A percentile compares a stretch with the other conserved stretches of the same genome.
phyloP scores from a whole-genome alignment of 1,140 invertebrate species.

The Drosophila simulans region DNA sequence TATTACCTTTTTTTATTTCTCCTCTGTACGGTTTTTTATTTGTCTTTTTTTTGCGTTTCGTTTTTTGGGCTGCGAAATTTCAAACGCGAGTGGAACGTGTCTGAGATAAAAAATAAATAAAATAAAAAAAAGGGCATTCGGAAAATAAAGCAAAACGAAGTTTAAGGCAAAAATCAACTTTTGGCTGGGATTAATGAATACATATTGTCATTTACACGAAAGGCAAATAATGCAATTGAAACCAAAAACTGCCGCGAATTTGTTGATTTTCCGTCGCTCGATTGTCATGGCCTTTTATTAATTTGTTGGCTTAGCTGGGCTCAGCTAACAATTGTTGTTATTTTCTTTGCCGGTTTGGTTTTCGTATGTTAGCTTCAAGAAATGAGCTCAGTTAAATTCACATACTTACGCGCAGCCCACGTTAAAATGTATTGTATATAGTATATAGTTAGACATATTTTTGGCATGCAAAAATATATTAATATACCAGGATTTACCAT shows the following conservation, averaged over 20 bases:
- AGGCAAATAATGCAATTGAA: neutral
- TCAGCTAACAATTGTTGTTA: constrained; percentile 20
- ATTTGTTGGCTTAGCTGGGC: constrained; percentile 36
- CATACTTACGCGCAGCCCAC: neutral
- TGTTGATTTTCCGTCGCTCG: constrained; percentile 10
- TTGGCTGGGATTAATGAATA: constrained; percentile 17
- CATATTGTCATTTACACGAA: constrained; percentile 20
- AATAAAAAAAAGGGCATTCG: constrained; percentile 24
- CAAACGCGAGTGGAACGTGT: constrained; percentile 49
- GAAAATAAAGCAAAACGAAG: constrained; percentile 24
- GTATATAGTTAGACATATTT: neutral
- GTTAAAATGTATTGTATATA: neutral
- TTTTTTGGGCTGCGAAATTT: constrained; percentile 38
- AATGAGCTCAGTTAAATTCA: constrained; percentile 6
- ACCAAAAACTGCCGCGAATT: neutral
- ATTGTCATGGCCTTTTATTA: constrained; percentile 47
- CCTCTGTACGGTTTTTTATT: no score
- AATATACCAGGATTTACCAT: no score
- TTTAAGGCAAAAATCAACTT: constrained; percentile 26
- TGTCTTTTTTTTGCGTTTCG: constrained; percentile 8
- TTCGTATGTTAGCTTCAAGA: constrained; percentile 5
- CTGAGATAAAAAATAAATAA: constrained; percentile 34
- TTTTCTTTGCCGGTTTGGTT: constrained; percentile 2
- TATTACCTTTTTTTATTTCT: constrained; percentile 34
- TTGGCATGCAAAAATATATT: no score